Percentiles rank a stretch among this genome's conserved stretches.
These are phyloP conservation scores for Caracal caracal DNA, from an alignment of 2,113 vertebrate genomes.

Conservation along the genomic window DNA sequence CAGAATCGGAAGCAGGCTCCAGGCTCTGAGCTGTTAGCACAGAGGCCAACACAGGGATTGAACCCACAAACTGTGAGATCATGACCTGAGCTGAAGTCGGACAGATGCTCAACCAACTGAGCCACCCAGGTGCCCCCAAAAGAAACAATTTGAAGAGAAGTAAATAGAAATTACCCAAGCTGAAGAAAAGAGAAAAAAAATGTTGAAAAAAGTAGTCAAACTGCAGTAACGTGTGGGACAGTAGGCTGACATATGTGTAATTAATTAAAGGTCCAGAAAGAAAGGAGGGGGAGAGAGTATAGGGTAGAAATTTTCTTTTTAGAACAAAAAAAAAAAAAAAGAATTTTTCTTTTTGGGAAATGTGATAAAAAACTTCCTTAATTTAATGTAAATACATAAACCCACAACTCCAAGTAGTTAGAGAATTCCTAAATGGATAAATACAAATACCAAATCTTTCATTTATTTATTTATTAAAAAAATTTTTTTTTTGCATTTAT, in stretches of 20 bases:
- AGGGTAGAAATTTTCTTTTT: not conserved
- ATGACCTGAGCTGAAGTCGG: no score
- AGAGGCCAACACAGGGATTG: no score
- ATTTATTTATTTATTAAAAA: no score
- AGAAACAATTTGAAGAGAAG: not conserved
- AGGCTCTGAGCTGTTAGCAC: no score
- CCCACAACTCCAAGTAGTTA: not conserved
- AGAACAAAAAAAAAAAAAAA: not conserved
- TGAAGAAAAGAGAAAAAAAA: not conserved
- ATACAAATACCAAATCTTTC: not conserved
- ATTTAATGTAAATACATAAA: not conserved
- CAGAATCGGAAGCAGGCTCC: no score
- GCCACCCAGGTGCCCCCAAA: no score
- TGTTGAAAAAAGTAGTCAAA: not conserved
- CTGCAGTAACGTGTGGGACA: not conserved
- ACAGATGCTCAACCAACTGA: no score
- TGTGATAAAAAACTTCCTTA: not conserved
- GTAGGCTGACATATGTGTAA: not conserved
- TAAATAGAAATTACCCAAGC: not conserved
- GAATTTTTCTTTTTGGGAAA: not conserved
- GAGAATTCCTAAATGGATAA: not conserved
- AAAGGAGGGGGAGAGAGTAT: not conserved
- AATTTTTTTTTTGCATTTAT: no score
- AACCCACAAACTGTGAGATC: no score
- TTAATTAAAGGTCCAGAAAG: not conserved